A percentile compares a stretch with the other conserved stretches of the same genome.
Evolutionary conservation across 2,113 vertebrate genomes (phyloP).

Genomic region (Chionodraco myersi): DNA sequence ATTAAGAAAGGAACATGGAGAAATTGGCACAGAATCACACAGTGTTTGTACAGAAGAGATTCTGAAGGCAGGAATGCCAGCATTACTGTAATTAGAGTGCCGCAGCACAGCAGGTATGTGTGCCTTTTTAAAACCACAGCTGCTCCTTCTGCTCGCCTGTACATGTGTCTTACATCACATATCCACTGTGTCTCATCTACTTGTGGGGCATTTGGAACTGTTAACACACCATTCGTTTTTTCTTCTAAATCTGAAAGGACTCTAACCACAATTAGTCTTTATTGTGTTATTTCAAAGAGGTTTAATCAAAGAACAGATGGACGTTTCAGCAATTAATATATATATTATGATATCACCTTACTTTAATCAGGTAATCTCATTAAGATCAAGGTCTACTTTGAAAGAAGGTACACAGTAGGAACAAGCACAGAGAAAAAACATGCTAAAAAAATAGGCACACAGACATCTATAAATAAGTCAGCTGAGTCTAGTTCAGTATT

Average conservation of each 20-base stretch:
- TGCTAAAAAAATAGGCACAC: background rate
- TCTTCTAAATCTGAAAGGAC: background rate
- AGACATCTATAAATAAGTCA: background rate
- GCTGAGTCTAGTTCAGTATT: background rate
- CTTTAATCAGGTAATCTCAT: conserved; percentile 6
- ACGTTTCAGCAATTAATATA: background rate
- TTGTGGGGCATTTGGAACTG: background rate
- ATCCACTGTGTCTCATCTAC: conserved; percentile 18
- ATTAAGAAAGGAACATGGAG: conserved; percentile 28
- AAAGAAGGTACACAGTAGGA: background rate
- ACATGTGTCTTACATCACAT: conserved; percentile 20
- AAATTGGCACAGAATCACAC: conserved; percentile 44
- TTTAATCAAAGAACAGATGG: background rate
- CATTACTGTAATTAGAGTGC: conserved; percentile 47
- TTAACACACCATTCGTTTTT: background rate
- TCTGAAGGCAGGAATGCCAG: conserved; percentile 50
- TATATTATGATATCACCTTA: background rate
- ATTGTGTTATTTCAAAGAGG: background rate
- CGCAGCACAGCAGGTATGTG: conserved; percentile 64
- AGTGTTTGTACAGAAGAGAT: conserved; percentile 43
- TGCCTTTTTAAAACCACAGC: conserved; percentile 60
- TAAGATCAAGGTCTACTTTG: background rate
- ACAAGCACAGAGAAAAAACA: background rate
- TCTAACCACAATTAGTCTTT: background rate
- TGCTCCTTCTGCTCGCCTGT: conserved; percentile 34